Conservation (phyloP, 2,113 vertebrate genomes). For the Girardinichthys multiradiatus region DNA sequence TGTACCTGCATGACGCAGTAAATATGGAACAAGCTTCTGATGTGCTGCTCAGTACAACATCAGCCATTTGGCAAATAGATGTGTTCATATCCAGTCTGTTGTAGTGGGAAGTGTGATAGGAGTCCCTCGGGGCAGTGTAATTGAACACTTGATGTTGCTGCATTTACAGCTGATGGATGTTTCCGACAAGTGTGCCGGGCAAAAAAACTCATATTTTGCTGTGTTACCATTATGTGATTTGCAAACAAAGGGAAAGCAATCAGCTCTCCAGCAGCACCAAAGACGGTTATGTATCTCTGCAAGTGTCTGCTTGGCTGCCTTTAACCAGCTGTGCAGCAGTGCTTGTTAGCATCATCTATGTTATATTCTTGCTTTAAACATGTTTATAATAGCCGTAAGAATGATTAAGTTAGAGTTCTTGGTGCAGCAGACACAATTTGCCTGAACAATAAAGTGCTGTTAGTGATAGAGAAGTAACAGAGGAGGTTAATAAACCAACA, state of each 20-base stretch:
- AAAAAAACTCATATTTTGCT: constrained; percentile 52
- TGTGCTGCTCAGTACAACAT: constrained; percentile 61
- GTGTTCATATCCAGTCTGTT: constrained; percentile 51
- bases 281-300: constrained; percentile 51
- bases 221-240: constrained; percentile 57
- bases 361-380: constrained; percentile 35
- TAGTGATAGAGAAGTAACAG: constrained; percentile 60
- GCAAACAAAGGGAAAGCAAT: constrained; percentile 55
- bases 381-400: constrained; percentile 53
- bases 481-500: constrained; percentile 42
- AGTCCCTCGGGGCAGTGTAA: constrained; percentile 62
- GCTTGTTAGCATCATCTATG: constrained; percentile 46
- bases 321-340: constrained; percentile 57
- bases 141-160: constrained; percentile 73
- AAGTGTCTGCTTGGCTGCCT: constrained; percentile 63
- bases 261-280: constrained; percentile 36
- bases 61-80: constrained; percentile 71
- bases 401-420: constrained; percentile 46
- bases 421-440: constrained; percentile 40
- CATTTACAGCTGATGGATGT: constrained; percentile 68
- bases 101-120: constrained; percentile 32
- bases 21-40: constrained; percentile 62
- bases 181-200: constrained; percentile 37
- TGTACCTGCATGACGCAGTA: constrained; percentile 44
- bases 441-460: constrained; percentile 41